These are phyloP conservation scores for Nannoperca australis DNA, from an alignment of 2,797 vertebrate species.

Conservation along the genomic window DNA sequence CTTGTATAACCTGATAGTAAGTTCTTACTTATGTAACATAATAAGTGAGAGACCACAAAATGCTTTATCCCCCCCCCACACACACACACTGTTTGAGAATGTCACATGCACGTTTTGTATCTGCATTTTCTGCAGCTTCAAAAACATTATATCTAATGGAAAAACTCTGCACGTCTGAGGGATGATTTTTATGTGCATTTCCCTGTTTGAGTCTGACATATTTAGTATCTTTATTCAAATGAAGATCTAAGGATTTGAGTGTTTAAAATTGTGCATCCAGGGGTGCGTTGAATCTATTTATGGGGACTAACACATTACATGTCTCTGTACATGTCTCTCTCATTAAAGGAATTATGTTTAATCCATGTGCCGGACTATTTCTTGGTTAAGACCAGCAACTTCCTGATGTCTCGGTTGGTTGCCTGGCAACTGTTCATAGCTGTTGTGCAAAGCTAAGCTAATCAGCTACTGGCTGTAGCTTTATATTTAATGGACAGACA, in stretches of 20 bases:
- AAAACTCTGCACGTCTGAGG: background rate
- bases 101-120: background rate
- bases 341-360: background rate
- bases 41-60: background rate
- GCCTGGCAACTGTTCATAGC: slow-evolving; percentile 19
- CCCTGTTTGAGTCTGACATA: background rate
- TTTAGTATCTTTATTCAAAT: background rate
- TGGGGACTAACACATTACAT: too few species aligned
- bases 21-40: background rate
- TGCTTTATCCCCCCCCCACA: background rate
- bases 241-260: background rate
- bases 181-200: background rate
- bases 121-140: background rate
- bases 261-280: background rate
- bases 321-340: too few species aligned
- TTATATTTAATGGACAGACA: background rate
- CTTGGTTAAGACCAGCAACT: slow-evolving; percentile 2
- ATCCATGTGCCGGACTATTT: background rate
- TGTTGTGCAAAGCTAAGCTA: slow-evolving; percentile 1
- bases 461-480: background rate
- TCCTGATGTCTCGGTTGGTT: background rate
- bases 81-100: background rate
- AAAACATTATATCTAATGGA: background rate
- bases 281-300: too few species aligned
- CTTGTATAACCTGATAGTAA: background rate